These are phyloP conservation scores for Papio anubis DNA, from an alignment of 2,113 vertebrate species.

Conservation along the genomic window DNA sequence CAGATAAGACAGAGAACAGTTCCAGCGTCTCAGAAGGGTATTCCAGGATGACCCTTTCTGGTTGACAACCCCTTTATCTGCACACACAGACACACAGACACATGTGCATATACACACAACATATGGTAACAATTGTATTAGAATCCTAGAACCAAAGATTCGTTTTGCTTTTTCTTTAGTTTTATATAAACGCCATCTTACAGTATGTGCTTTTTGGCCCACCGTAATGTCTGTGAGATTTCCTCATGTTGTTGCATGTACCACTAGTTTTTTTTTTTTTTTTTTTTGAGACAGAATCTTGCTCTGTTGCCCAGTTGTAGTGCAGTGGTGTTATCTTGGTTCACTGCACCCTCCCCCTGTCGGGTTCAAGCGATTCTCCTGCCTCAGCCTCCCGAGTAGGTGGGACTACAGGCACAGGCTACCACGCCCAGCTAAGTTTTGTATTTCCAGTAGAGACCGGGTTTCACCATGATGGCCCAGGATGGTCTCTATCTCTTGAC, in stretches of 20 bases:
- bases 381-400: too few relatives aligned
- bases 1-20: not conserved
- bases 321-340: too few relatives aligned
- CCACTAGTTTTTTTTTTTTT: not conserved
- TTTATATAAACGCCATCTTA: not conserved
- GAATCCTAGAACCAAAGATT: not conserved
- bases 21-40: not conserved
- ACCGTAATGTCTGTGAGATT: not conserved
- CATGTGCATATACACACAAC: not conserved
- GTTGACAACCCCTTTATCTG: not conserved
- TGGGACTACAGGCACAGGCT: too few relatives aligned
- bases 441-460: too few relatives aligned
- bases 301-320: too few relatives aligned
- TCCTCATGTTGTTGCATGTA: not conserved
- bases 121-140: not conserved
- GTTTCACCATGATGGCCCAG: too few relatives aligned
- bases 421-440: too few relatives aligned
- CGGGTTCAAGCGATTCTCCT: too few relatives aligned
- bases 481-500: too few relatives aligned
- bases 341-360: too few relatives aligned
- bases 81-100: rapidly evolving
- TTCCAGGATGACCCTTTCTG: not conserved
- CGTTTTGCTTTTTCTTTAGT: not conserved
- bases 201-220: not conserved
- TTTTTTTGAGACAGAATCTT: too few relatives aligned